These are phyloP conservation scores for Dryadula phaetusa DNA, from an alignment of 2,888 invertebrate genomes.

Conservation along the genomic window DNA sequence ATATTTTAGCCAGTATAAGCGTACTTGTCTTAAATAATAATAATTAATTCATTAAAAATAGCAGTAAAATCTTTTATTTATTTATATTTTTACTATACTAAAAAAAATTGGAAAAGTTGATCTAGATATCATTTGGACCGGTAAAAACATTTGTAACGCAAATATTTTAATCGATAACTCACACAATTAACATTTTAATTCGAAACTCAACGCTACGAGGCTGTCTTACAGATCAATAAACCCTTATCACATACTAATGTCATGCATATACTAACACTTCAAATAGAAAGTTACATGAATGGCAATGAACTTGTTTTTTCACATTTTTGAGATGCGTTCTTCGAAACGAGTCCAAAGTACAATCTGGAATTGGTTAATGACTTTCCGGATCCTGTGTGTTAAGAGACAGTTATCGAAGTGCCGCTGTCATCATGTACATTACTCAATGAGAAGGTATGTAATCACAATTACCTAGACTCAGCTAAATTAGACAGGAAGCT, in stretches of 20 bases:
- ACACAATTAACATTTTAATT: slow-evolving; percentile 35
- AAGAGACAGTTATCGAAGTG: slow-evolving; percentile 67
- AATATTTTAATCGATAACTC: slow-evolving; percentile 21
- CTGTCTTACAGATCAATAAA: slow-evolving; percentile 23
- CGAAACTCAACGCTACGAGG: slow-evolving; percentile 5
- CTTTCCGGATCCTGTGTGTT: slow-evolving; percentile 68
- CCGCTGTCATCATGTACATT: slow-evolving; percentile 64
- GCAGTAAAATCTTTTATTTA: background rate
- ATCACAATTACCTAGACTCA: slow-evolving; percentile 69
- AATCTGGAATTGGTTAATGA: slow-evolving; percentile 76
- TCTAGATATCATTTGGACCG: background rate
- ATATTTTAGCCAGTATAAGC: background rate
- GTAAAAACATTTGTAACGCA: background rate
- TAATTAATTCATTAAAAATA: too few relatives aligned
- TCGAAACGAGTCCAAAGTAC: slow-evolving; percentile 65
- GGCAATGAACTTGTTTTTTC: slow-evolving; percentile 36
- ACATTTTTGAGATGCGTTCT: slow-evolving; percentile 49
- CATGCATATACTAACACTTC: slow-evolving; percentile 26
- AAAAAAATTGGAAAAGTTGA: background rate
- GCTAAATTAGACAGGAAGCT: slow-evolving; percentile 66
- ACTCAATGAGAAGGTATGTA: slow-evolving; percentile 68
- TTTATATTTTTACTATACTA: background rate
- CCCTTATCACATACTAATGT: slow-evolving; percentile 24
- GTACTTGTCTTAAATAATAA: background rate
- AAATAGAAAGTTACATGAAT: slow-evolving; percentile 30